phyloP scores from a whole-genome alignment of 2,797 vertebrate species.

The Enteromius trimaculatus region DNA sequence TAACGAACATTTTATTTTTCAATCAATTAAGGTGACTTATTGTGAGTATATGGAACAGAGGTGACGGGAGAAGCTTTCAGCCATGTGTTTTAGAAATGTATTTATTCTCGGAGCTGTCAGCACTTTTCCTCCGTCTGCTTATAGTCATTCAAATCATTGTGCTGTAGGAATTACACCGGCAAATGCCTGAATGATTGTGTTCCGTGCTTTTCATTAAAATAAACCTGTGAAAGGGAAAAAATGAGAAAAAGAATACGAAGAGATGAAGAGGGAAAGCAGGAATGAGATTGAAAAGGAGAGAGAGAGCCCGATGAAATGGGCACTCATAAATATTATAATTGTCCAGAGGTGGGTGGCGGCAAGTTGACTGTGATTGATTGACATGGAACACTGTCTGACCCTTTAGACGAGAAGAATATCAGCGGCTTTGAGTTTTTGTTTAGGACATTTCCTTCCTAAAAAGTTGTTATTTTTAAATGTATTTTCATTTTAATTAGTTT shows the following conservation, averaged over 20 bases:
- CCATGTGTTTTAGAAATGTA: slow-evolving; percentile 66
- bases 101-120: slow-evolving; percentile 65
- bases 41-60: slow-evolving; percentile 58
- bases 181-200: slow-evolving; percentile 70
- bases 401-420: slow-evolving; percentile 69
- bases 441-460: slow-evolving; percentile 33
- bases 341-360: slow-evolving; percentile 70
- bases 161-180: slow-evolving; percentile 70
- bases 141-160: slow-evolving; percentile 72
- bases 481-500: neutral
- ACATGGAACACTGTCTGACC: slow-evolving; percentile 71
- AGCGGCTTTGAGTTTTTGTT: slow-evolving; percentile 64
- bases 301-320: slow-evolving; percentile 46
- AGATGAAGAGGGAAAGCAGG: slow-evolving; percentile 26
- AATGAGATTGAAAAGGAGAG: slow-evolving; percentile 38
- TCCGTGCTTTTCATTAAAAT: slow-evolving; percentile 74
- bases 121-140: slow-evolving; percentile 66
- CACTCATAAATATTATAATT: slow-evolving; percentile 83
- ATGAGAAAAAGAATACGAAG: slow-evolving; percentile 57
- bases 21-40: slow-evolving; percentile 67
- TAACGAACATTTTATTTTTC: slow-evolving; percentile 68
- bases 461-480: neutral
- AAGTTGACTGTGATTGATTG: slow-evolving; percentile 73
- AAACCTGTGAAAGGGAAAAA: slow-evolving; percentile 49
- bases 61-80: slow-evolving; percentile 50